Base-by-base conservation (phyloP, 2,113 vertebrate species). In the Lutjanus erythropterus region DNA sequence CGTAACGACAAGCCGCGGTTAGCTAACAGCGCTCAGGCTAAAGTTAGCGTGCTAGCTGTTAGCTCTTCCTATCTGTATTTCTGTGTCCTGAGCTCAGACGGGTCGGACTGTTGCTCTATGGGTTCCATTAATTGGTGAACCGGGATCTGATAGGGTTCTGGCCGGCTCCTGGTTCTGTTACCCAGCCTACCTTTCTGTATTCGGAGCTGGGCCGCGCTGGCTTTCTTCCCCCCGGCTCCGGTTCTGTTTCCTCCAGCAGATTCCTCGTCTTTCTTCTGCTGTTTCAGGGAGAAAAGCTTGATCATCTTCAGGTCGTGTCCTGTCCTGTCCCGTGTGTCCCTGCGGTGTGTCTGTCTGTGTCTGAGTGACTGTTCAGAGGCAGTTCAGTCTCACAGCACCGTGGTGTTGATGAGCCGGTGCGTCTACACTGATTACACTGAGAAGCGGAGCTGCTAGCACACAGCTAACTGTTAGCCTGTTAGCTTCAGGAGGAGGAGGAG, bases 231-330 rank as follows among this genome's bases (percentile, higher is more conserved):
- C 87, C 94, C 95, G 94, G 92, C 91, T 89, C 95, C 97, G 84
- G 96, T 95, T 91, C 97, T 93, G 95, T 97, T 96, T 88, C 96
- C 97, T 90, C 97, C 97, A 58, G 97, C 97, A 91, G 97, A 97
- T 95, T 98, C 97, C 94, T 98, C 97, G 95, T 98, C 97, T 95
- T 98, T 98, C 96, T 98, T 98, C 96, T 98, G 97, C 95, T 98
- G 97, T 93, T 98, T 98, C 83, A 98, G 93, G 84, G 97, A 97
- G 94, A 98, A 98, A 75, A 98, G 96, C 95, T 97, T 98, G 96
- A 98, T 98, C 97, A 98, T 98, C 88, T 94, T 94, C 89, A 91
- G 60, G 73, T 55, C 25, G 70, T 84, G n/a, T n/a, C n/a, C n/a
- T 66, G 83, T 47, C 58, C 81, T 71, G 29, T 61, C 62, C 75